A percentile compares a stretch with the other conserved stretches of the same genome.
Evolutionary conservation across 2,113 vertebrate genomes (phyloP).

Genomic region (Cheilinus undulatus): DNA sequence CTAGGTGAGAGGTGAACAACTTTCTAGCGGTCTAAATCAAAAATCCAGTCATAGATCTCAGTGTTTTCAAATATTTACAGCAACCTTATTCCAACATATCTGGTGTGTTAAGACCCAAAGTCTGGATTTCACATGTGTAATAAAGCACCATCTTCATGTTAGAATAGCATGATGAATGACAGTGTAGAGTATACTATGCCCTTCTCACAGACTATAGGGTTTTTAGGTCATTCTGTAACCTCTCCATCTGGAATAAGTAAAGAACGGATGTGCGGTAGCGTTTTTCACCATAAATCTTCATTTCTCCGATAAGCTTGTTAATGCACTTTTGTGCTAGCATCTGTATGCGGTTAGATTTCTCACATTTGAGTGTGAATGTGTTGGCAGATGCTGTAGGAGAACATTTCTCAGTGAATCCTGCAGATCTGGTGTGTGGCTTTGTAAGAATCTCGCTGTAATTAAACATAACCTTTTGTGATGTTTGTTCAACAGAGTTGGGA

Average conservation of each 20-base stretch:
- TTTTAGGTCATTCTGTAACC: slow-evolving; percentile 4
- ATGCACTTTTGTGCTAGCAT: slow-evolving; percentile 29
- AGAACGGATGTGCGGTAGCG: slow-evolving; percentile 8
- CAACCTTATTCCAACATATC: too few relatives aligned
- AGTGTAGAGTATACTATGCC: neutral
- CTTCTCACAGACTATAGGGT: too few relatives aligned
- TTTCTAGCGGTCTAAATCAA: too few relatives aligned
- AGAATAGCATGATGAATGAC: neutral
- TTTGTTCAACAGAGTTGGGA: too few relatives aligned
- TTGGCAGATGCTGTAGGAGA: neutral
- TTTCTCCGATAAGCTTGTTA: slow-evolving; percentile 10
- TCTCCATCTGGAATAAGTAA: slow-evolving; percentile 19
- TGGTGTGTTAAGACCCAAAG: too few relatives aligned
- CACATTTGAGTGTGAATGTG: neutral
- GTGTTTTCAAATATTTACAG: too few relatives aligned
- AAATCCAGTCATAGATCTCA: too few relatives aligned
- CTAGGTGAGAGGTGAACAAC: too few relatives aligned
- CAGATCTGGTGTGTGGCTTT: neutral
- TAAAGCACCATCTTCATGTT: neutral
- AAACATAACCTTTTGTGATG: too few relatives aligned
- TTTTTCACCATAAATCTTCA: slow-evolving; percentile 42
- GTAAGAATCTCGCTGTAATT: neutral
- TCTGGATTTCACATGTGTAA: too few relatives aligned
- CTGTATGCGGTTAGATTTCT: slow-evolving; percentile 11
- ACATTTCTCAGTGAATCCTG: neutral